Base-by-base conservation (phyloP, 1,140 invertebrate species). In the Brachionus rubens region DNA sequence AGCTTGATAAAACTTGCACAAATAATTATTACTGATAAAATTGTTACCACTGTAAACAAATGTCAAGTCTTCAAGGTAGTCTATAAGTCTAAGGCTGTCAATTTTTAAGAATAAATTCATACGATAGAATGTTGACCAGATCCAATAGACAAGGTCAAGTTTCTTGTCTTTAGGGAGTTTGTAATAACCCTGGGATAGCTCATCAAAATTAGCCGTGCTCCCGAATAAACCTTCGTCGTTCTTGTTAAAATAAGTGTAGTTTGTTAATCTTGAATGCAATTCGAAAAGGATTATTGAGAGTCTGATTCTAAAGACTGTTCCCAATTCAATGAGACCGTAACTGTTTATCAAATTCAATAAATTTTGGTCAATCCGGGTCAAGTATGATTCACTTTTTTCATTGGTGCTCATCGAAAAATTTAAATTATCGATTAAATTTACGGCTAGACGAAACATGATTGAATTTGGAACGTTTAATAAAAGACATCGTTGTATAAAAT, bases 271-370 rank as follows among this genome's bases (percentile, higher is more conserved):
- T 1, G 68, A 72, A 50, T 72, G 68, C 26, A 72, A 46, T 54
- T 72, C 68, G n/a, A 72, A 72, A 40, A 72, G 33, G 30, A 72
- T 72, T 33, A 72, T 54, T 10, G 68, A 48, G 9, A 72, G 12
- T 72, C 21, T 48, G 16, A 72, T 54, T 46, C 50, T 48, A 50
- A 72, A 50, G 14, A 72, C 10, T 21, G 30, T 33, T 26, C 46
- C 46, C 2, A 72, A 3, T 12, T 65, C 59, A 43, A 65, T 65
- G 6, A 65, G 19, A 21, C 59, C 59, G 43, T 65, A 43, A 4
- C 6, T 43, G 12, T 41, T 24, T 26, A 65, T 43, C 24, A 65
- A 65, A 21, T 19, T n/a, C 21, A 1, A n/a, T 40, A 43, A 40
- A 26, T 65, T 65, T 2, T 21, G 43, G 16, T 65, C 40, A 43